Percentiles rank a stretch among this genome's conserved stretches.
phyloP scores from a whole-genome alignment of 2,888 invertebrate species.

The Drosophila buzzatii region DNA sequence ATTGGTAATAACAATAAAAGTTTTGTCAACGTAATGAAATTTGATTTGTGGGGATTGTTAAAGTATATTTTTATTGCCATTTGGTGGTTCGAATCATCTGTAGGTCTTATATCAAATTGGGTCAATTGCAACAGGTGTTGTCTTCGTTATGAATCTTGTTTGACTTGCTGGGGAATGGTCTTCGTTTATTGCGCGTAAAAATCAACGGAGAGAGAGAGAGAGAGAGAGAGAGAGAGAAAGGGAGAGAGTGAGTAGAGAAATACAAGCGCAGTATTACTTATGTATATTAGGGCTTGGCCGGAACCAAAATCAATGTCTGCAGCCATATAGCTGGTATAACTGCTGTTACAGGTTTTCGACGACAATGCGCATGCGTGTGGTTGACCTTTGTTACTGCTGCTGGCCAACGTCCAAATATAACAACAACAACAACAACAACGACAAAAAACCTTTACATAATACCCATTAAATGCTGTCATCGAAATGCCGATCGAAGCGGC shows the following conservation, averaged over 20 bases:
- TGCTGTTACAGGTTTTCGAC: slow-evolving; percentile 23
- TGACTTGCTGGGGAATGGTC: slow-evolving; percentile 50
- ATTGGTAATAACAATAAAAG: neutral
- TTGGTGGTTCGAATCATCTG: slow-evolving; percentile 7
- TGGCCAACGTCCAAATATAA: slow-evolving; percentile 13
- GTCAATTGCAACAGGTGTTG: slow-evolving; percentile 58
- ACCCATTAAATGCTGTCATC: slow-evolving; percentile 77
- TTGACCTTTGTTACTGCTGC: slow-evolving; percentile 30
- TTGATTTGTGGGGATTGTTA: neutral
- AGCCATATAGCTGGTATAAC: slow-evolving; percentile 20
- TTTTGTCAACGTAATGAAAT: neutral
- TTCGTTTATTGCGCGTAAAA: slow-evolving; percentile 34
- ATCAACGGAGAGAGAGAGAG: neutral
- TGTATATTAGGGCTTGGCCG: slow-evolving; percentile 64
- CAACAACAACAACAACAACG: neutral
- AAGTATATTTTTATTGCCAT: slow-evolving; percentile 20
- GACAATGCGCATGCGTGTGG: slow-evolving; percentile 14
- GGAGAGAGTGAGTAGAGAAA: neutral
- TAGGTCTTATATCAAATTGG: slow-evolving; percentile 16
- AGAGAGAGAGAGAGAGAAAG: neutral
- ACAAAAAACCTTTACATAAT: slow-evolving; percentile 62
- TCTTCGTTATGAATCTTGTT: slow-evolving; percentile 31
- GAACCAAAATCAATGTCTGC: slow-evolving; percentile 58
- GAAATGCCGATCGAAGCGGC: slow-evolving; percentile 63
- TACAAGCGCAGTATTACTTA: neutral